Percentiles rank a stretch among this genome's conserved stretches.
These are phyloP conservation scores for Bombus consobrinus DNA, from an alignment of 1,140 invertebrate species.

Conservation along the genomic window DNA sequence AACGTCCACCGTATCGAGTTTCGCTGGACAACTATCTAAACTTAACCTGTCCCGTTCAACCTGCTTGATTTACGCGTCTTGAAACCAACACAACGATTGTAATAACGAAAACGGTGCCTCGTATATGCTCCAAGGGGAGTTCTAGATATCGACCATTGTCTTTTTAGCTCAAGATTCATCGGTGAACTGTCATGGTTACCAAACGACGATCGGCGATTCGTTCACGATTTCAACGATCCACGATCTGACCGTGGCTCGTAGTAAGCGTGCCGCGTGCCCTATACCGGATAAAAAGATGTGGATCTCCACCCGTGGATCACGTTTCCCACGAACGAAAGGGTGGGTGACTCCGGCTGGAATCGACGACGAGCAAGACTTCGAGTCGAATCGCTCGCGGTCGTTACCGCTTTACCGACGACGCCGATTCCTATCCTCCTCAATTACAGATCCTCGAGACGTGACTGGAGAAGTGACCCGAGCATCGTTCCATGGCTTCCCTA, in stretches of 20 bases:
- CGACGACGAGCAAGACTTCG: constrained; percentile 18
- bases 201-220: no score
- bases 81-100: neutral
- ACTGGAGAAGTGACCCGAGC: constrained; percentile 58
- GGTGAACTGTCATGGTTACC: neutral
- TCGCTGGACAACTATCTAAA: constrained; percentile 20
- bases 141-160: neutral
- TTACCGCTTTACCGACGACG: constrained; percentile 61
- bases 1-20: constrained; percentile 54
- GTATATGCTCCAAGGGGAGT: neutral
- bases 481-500: constrained; percentile 56
- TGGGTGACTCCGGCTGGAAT: constrained; percentile 25
- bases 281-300: constrained; percentile 50
- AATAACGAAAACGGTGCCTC: constrained; percentile 3
- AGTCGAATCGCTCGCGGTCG: constrained; percentile 46
- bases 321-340: constrained; percentile 59
- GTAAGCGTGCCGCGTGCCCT: constrained; percentile 16
- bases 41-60: no score
- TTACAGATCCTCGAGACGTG: constrained; percentile 68
- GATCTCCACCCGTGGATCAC: constrained; percentile 46
- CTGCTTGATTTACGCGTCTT: constrained; percentile 1
- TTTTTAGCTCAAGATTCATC: constrained; percentile 22
- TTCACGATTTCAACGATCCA: constrained; percentile 26
- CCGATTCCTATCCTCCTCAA: constrained; percentile 67
- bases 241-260: constrained; percentile 20